Percentiles rank a stretch among this genome's conserved stretches.
Conservation (phyloP, 2,888 invertebrate genomes). For the Eilema sororculum region DNA sequence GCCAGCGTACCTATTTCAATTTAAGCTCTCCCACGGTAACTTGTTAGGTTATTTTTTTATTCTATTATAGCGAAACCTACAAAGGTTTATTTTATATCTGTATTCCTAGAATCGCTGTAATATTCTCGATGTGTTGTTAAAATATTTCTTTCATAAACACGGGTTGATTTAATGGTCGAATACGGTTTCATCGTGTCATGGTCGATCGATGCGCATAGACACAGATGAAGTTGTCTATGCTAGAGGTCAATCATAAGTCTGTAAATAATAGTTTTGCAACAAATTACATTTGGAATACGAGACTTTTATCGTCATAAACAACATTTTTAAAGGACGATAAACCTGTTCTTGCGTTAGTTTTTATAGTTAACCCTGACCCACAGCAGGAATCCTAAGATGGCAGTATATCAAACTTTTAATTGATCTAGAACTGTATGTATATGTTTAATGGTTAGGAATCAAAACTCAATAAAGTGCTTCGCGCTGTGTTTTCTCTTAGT, state of each 20-base stretch:
- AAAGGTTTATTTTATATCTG: background rate
- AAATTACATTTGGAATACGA: background rate
- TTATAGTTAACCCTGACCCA: background rate
- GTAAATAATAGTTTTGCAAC: background rate
- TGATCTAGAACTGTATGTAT: background rate
- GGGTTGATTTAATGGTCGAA: background rate
- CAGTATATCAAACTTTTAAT: background rate
- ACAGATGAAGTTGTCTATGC: conserved; percentile 8
- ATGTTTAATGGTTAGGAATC: background rate
- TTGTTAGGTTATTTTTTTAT: conserved; percentile 14
- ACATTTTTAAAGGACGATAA: background rate
- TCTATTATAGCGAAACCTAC: background rate
- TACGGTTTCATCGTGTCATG: background rate
- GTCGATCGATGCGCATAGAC: background rate
- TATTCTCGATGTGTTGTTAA: background rate
- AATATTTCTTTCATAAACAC: background rate
- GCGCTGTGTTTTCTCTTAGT: background rate
- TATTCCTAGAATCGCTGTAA: too few species aligned
- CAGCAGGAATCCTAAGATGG: background rate
- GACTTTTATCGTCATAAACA: background rate
- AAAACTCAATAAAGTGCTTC: background rate
- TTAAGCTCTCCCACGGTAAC: background rate
- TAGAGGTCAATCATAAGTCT: conserved; percentile 2
- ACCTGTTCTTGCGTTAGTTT: background rate
- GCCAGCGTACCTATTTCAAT: background rate